Percentiles rank a stretch among this genome's conserved stretches.
These are phyloP conservation scores for Polyommatus iphigenia DNA, from an alignment of 2,888 invertebrate genomes.

Conservation along the genomic window DNA sequence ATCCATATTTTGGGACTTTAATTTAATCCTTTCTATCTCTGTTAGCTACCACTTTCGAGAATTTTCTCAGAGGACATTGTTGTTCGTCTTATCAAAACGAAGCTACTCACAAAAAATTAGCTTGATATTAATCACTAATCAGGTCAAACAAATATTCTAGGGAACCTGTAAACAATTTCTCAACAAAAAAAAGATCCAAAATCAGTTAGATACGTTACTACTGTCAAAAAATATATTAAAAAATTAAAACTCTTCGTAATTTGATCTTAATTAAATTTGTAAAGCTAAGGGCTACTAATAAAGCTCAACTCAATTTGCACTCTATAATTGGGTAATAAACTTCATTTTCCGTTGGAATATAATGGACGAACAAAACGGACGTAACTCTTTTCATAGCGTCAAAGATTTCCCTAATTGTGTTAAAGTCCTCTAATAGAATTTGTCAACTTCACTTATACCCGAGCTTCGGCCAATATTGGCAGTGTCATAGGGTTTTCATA, in stretches of 20 bases:
- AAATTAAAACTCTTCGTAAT: background rate
- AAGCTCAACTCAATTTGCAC: background rate
- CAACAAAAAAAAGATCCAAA: background rate
- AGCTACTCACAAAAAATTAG: too few relatives aligned
- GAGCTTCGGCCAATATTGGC: conserved; percentile 6
- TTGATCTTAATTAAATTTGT: background rate
- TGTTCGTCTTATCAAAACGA: too few relatives aligned
- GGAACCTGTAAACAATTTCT: too few relatives aligned
- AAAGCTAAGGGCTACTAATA: background rate
- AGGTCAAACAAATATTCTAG: too few relatives aligned
- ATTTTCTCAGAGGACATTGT: too few relatives aligned
- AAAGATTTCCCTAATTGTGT: conserved; percentile 25
- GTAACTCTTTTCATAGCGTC: conserved; percentile 24
- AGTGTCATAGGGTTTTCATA: background rate
- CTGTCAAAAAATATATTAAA: background rate
- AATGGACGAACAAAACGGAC: conserved; percentile 20
- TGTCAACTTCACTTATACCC: conserved; percentile 25
- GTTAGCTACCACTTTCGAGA: too few relatives aligned
- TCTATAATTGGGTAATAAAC: background rate
- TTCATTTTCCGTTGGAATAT: background rate
- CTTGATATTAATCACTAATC: too few relatives aligned
- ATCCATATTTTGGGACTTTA: too few relatives aligned
- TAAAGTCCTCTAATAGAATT: conserved; percentile 28
- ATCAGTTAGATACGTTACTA: background rate
- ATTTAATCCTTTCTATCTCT: too few relatives aligned